Base-by-base conservation (phyloP, 2,797 vertebrate species). In the Centropyge bicolor region DNA sequence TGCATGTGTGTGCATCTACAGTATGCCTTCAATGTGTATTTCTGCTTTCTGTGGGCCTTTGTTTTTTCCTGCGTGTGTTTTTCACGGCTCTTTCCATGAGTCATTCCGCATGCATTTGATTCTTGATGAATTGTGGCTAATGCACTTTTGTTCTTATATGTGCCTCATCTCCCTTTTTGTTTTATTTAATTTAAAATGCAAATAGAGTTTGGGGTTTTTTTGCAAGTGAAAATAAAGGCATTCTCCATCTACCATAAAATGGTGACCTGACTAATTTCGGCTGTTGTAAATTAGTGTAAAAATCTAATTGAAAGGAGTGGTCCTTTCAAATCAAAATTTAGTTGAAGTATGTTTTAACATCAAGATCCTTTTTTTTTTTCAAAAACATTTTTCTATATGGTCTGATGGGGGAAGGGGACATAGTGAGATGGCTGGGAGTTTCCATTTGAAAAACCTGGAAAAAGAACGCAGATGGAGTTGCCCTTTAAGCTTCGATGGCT, bases 151-250 rank as follows among this genome's bases (percentile, higher is more conserved):
- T 54, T 62, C 76, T 76, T 64, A 55, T n/a, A 2, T 22, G n/a
- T 5, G 43, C 22, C 46, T 56, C 17, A 19, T 69, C 64, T 74
- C 8, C 8, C n/a, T n/a, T n/a, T n/a, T n/a, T n/a, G n/a, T n/a
- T n/a, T n/a, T n/a, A n/a, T n/a, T n/a, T n/a, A n/a, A n/a, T n/a
- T 79, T 43, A 46, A 74, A 76, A 81, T 64, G 57, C 43, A 76
- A 70, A 86, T 70, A 35, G n/a, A 9, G 17, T 55, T 52, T 68
- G 54, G 56, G 12, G 55, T 74, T 24, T 74, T 24, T 43, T 62
- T 76, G n/a, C 20, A 20, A 63, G 45, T 48, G 70, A 49, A 69
- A 48, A 48, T 41, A 66, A 57, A 61, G 16, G 40, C 6, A 5
- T 72, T 55, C 74, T 60, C 31, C 49, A 54, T 71, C 55, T 46